Base-by-base conservation (phyloP, 2,113 vertebrate genomes). In the Pachypanchax playfairii region DNA sequence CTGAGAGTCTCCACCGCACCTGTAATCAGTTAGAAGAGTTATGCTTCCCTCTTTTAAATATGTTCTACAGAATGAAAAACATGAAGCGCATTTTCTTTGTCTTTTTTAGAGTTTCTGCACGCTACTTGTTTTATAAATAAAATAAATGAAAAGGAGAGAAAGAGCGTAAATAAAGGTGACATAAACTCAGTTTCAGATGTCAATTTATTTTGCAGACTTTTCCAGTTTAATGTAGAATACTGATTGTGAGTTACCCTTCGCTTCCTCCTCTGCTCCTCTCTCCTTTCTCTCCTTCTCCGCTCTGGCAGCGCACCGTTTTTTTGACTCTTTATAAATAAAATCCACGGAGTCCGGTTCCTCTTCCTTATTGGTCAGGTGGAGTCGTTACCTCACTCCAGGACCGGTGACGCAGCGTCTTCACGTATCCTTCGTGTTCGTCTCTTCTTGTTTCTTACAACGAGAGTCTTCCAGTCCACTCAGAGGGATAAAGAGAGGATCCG, bases 291-390 rank as follows among this genome's bases (percentile, higher is more conserved):
- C 46, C 26, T 54, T 47, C 22, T 59, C 54, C 42, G 68, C 70
- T 73, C 82, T 75, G 60, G 26, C 65, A 15, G 75, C 21, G 42
- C 65, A 50, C 33, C 5, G 51, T 41, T 61, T 63, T 67, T 44
- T 3, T 53, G 24, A 51, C 66, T 80, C 80, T 75, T 85, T 87
- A 83, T 88, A 85, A 88, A 87, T 73, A 67, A 69, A 76, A 79
- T 75, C 78, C 82, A 36, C 15, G 60, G 66, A 60, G 57, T 70
- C 65, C 54, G 70, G 66, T 36, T 65, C 88, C 57, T 66, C 73
- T 38, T 87, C 85, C 88, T 90, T 86, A 90, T 90, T 90, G 88
- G 88, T 88, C 83, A 81, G 86, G 80, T 76, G 86, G 80, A 76
- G 75, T 41, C 61, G 82, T 85, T 85, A 80, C 87, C 82, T 86